A percentile compares a stretch with the other conserved stretches of the same genome.
Conservation (phyloP, 2,888 invertebrate genomes). For the Pherbina coryleti region DNA sequence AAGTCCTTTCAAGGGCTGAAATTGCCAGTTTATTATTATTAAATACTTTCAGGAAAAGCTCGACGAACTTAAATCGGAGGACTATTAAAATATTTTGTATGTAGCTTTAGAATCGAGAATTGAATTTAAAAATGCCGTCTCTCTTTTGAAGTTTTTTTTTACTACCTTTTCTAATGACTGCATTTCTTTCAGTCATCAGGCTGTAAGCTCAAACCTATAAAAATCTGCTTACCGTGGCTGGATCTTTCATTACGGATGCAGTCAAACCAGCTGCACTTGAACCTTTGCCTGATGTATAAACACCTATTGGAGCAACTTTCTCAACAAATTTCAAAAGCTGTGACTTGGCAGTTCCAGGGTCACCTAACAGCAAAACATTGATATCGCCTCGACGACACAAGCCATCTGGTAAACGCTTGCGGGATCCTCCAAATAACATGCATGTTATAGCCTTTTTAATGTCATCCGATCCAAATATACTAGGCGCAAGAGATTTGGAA, state of each 20-base stretch:
- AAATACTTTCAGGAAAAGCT: too few relatives aligned
- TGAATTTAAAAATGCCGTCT: too few relatives aligned
- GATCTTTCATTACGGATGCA: conserved; percentile 96
- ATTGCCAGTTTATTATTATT: too few relatives aligned
- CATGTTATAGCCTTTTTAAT: conserved; percentile 98
- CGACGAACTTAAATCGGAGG: too few relatives aligned
- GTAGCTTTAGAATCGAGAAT: too few relatives aligned
- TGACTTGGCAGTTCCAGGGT: conserved; percentile 99
- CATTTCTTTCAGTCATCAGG: too few relatives aligned
- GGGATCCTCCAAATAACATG: conserved; percentile 91
- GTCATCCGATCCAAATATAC: conserved; percentile 93
- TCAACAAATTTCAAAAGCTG: conserved; percentile 98
- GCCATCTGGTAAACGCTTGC: conserved; percentile 94
- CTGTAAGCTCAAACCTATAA: not conserved
- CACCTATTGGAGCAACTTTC: conserved; percentile 91
- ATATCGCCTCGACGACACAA: conserved; percentile 96
- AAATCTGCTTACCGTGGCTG: conserved; percentile 81
- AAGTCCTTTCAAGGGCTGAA: too few relatives aligned
- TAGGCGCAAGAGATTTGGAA: conserved; percentile 93
- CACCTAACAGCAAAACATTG: conserved; percentile 93
- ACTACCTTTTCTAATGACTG: too few relatives aligned
- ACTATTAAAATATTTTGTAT: too few relatives aligned
- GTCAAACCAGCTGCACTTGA: conserved; percentile 99
- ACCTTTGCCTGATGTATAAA: conserved; percentile 99
- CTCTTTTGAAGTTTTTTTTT: too few relatives aligned